Evolutionary conservation across 2,113 vertebrate species (phyloP).

Genomic region (Physeter macrocephalus): DNA sequence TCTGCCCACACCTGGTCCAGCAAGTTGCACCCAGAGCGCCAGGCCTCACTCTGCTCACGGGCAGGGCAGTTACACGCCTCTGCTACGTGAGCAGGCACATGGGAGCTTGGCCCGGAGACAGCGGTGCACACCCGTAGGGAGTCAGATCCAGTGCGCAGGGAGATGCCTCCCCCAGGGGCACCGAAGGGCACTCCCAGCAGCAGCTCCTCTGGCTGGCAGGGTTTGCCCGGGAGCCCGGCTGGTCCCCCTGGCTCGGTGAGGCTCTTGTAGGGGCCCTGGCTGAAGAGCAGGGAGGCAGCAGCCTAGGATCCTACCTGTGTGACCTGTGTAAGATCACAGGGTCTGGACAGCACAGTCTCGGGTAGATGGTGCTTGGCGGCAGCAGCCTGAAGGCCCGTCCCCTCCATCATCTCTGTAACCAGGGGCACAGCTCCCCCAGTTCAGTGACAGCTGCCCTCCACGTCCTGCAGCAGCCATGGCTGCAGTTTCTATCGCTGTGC

Average conservation of each 20-base stretch:
- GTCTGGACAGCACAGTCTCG: not conserved
- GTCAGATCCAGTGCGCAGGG: not conserved
- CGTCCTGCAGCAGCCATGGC: not conserved
- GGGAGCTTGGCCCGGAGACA: not conserved
- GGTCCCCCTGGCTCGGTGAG: not conserved
- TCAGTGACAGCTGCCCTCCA: not conserved
- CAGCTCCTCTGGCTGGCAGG: not conserved
- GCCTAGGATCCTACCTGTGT: not conserved
- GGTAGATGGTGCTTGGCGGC: not conserved
- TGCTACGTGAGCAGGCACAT: not conserved
- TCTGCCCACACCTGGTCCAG: not conserved
- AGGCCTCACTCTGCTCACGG: not conserved
- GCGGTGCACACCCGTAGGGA: not conserved
- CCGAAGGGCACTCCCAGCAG: not conserved
- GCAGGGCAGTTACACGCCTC: not conserved
- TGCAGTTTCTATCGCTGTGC: not conserved
- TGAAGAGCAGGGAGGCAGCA: not conserved
- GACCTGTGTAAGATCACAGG: not conserved
- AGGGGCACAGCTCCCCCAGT: not conserved
- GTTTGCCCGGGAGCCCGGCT: not conserved
- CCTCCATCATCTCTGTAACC: not conserved
- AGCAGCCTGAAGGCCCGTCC: not conserved
- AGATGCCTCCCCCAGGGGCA: not conserved
- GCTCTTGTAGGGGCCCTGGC: not conserved
- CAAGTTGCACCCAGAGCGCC: not conserved